Evolutionary conservation across 2,888 invertebrate species (phyloP).

Genomic region (Liodrosophila aerea): DNA sequence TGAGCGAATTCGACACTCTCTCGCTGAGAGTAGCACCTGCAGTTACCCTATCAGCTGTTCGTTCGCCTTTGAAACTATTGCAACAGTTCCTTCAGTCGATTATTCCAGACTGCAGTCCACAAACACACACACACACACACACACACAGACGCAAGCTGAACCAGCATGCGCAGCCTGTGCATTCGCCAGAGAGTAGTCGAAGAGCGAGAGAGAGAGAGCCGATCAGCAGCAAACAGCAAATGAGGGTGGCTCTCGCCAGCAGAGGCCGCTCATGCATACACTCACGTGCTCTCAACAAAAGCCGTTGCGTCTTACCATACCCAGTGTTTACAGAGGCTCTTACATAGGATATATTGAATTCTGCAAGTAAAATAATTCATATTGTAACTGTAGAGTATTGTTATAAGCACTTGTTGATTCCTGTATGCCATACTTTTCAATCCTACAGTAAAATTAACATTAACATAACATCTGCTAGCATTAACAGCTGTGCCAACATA

Average conservation of each 20-base stretch:
- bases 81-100: not conserved
- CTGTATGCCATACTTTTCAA: too few relatives aligned
- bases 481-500: too few relatives aligned
- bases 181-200: conserved; percentile 3
- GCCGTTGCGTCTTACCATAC: conserved; percentile 15
- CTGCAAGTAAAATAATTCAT: too few relatives aligned
- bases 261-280: conserved; percentile 29
- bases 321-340: conserved; percentile 16
- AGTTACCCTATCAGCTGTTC: too few relatives aligned
- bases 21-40: too few relatives aligned
- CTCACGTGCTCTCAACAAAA: conserved; percentile 52
- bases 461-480: too few relatives aligned
- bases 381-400: too few relatives aligned
- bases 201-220: conserved; percentile 5
- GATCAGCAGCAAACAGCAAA: conserved; percentile 24
- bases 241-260: conserved; percentile 48
- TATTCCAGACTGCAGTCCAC: too few relatives aligned
- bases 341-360: not conserved
- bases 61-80: conserved; percentile 9
- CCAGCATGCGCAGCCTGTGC: conserved; percentile 7
- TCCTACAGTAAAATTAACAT: too few relatives aligned
- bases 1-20: conserved; percentile 9
- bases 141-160: not conserved
- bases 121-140: not conserved
- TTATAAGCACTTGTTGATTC: too few relatives aligned